Percentiles rank a stretch among this genome's conserved stretches.
phyloP scores from a whole-genome alignment of 2,888 invertebrate genomes.

The Phyto melanocephala region DNA sequence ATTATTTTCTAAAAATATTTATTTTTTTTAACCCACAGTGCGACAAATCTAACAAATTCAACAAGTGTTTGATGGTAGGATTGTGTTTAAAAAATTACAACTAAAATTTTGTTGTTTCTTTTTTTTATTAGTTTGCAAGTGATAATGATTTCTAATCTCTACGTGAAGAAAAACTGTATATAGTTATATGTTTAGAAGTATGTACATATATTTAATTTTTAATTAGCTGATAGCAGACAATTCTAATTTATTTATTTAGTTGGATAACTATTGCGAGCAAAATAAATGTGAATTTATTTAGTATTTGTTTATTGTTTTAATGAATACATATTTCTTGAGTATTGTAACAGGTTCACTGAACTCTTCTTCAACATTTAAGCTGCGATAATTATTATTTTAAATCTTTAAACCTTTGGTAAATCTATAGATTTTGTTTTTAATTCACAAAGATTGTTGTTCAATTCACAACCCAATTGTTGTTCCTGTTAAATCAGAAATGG shows the following conservation, averaged over 20 bases:
- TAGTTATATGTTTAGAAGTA: no score
- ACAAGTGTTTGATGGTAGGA: not conserved
- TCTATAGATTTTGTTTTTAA: no score
- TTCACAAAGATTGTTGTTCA: no score
- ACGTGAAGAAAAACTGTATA: no score
- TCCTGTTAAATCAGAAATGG: no score
- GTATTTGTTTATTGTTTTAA: not conserved
- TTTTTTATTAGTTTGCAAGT: conserved; percentile 7
- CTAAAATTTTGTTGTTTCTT: not conserved
- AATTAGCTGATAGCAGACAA: conserved; percentile 3
- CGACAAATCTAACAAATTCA: not conserved
- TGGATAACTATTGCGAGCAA: not conserved
- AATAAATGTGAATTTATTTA: not conserved
- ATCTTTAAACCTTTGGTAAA: no score
- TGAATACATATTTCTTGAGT: not conserved
- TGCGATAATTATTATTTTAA: not conserved
- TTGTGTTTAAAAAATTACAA: conserved; percentile 19
- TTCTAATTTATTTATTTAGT: not conserved
- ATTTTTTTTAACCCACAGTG: not conserved
- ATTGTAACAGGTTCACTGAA: not conserved
- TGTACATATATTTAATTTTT: conserved; percentile 2
- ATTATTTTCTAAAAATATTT: no score
- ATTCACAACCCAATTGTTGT: no score
- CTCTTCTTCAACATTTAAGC: not conserved
- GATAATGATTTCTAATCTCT: conserved; percentile 29